Percentiles rank a stretch among this genome's conserved stretches.
Conservation (phyloP, 2,113 vertebrate species). For the Turdus rufiventris region DNA sequence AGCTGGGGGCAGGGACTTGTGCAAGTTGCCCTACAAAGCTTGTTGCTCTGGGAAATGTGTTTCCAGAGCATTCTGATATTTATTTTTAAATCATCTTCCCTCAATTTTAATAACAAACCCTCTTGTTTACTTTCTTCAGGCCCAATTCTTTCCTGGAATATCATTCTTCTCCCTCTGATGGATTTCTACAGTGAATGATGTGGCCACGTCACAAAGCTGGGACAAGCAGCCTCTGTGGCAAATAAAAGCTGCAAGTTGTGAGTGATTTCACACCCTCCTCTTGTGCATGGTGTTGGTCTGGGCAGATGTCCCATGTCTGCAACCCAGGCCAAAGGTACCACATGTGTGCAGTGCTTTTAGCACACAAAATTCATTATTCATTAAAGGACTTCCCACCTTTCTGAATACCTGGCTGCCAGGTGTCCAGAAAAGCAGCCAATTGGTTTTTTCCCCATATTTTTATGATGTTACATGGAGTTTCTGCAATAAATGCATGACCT, state of each 20-base stretch:
- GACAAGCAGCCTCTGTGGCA: neutral
- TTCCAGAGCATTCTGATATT: neutral
- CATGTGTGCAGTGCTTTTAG: neutral
- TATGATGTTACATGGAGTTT: neutral
- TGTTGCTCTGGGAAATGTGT: neutral
- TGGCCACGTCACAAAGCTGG: neutral
- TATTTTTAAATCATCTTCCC: neutral
- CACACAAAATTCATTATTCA: neutral
- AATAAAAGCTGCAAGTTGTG: neutral
- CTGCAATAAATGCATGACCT: neutral
- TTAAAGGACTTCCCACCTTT: neutral
- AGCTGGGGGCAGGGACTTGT: neutral
- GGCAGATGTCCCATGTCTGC: rapidly evolving
- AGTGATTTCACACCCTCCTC: neutral
- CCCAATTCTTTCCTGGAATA: neutral
- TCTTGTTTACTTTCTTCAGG: neutral
- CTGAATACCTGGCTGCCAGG: neutral
- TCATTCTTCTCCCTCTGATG: neutral
- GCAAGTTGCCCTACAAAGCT: neutral
- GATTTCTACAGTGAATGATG: neutral
- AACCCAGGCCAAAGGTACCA: rapidly evolving
- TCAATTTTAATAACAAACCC: neutral
- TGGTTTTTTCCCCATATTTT: neutral
- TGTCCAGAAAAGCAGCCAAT: neutral
- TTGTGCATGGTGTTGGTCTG: rapidly evolving